Evolutionary conservation across 2,888 invertebrate genomes (phyloP), one percentile per base, ranked within the genome.

Genomic region (Idaea straminata): DNA sequence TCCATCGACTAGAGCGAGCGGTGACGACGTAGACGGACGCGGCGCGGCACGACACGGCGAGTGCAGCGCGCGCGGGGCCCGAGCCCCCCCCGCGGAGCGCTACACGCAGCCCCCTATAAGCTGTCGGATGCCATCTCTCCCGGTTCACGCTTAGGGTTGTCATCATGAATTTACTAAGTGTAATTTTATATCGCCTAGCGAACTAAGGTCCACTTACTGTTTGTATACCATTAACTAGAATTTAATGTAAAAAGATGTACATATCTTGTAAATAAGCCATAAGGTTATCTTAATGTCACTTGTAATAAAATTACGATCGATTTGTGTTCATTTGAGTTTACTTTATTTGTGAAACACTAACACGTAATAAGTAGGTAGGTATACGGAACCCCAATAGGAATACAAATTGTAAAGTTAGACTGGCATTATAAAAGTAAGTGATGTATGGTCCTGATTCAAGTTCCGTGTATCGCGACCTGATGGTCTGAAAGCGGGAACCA

Each of bases 261-360:
- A 92, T 92, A 92, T 91, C 92, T 84, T 92, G 92, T 92, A 91
- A 89, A 91, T 91, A 91, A 38, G 83, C 86, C 80, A 78, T 83
- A 81, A 78, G 74, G 75, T 87, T 86, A 87, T 89, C 87, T 85
- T 82, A 82, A 83, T 88, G 85, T 88, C 82, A 84, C 84, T 86
- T 88, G 83, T 84, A 89, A 86, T 88, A 83, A 89, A 88, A 86
- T 86, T 85, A 87, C 85, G 78, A 86, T 85, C 77, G 73, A 69
- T 77, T 71, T 73, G 65, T 69, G 69, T 69, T 66, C 36, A 36
- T 36, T 36, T 36, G 36, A 36, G 10, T 36, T 36, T 36, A 36
- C 5, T 10, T 36, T 36, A 36, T 36, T 36, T 36, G 6, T 36
- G 25, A 25, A 25, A 25, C 25, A 25, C 25, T 25, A 25, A 25